Conservation (phyloP, 2,888 invertebrate species). For the Apodemia mormo region DNA sequence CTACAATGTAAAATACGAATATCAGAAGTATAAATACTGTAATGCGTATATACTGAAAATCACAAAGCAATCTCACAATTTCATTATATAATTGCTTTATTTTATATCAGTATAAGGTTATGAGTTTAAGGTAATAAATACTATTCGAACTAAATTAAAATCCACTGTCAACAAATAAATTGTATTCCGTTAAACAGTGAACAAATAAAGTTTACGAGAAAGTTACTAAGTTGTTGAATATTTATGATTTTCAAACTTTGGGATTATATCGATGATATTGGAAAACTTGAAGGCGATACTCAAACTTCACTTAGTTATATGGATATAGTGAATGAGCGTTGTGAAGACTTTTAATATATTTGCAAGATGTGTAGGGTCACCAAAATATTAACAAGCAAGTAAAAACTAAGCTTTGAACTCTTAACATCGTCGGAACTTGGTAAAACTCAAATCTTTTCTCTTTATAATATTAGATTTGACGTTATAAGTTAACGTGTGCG, state of each 20-base stretch:
- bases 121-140: background rate
- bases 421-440: too few relatives aligned
- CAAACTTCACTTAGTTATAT: constrained; percentile 25
- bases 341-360: constrained; percentile 22
- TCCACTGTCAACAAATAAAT: background rate
- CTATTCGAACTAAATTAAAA: background rate
- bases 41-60: too few relatives aligned
- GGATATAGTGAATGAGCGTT: constrained; percentile 17
- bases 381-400: background rate
- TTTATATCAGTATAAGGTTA: too few relatives aligned
- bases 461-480: too few relatives aligned
- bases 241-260: constrained; percentile 24
- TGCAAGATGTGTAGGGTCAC: constrained; percentile 14
- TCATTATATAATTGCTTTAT: too few relatives aligned
- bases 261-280: constrained; percentile 64
- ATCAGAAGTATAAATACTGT: too few relatives aligned
- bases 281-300: constrained; percentile 55
- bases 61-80: too few relatives aligned
- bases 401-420: too few relatives aligned
- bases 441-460: too few relatives aligned
- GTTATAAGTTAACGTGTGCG: too few relatives aligned
- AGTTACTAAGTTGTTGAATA: constrained; percentile 20
- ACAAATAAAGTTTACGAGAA: background rate
- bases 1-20: too few relatives aligned
- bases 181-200: background rate